Conservation (phyloP, 1,140 invertebrate genomes). For the Muscidifurax raptorellus region DNA sequence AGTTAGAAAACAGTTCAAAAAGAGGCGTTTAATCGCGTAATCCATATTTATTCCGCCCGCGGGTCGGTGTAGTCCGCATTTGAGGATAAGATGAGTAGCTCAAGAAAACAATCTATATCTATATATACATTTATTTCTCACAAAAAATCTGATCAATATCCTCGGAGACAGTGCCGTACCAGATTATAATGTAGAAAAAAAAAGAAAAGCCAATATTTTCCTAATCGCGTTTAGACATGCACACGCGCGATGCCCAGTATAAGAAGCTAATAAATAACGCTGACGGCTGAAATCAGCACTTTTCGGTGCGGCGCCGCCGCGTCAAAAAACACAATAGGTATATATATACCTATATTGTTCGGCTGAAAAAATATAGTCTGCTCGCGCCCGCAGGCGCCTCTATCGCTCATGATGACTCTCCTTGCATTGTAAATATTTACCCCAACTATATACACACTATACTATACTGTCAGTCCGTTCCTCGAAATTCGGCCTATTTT, state of each 20-base stretch:
- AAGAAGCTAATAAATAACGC: neutral
- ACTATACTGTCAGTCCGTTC: neutral
- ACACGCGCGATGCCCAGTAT: neutral
- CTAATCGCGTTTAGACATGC: slow-evolving; percentile 3
- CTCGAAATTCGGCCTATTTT: neutral
- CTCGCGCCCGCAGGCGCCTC: neutral
- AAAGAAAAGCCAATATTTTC: no score
- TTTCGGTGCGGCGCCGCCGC: neutral
- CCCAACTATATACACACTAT: neutral
- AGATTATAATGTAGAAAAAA: no score
- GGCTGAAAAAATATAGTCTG: neutral
- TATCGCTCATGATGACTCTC: neutral
- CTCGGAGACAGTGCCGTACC: no score
- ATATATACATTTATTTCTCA: no score
- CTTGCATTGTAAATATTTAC: neutral
- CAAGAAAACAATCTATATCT: no score
- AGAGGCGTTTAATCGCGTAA: no score
- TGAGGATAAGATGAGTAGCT: no score
- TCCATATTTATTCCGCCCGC: no score
- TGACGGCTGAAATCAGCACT: neutral
- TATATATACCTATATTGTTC: neutral
- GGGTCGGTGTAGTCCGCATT: no score
- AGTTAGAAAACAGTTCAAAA: no score
- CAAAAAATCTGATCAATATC: no score
- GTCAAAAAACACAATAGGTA: neutral